These are phyloP conservation scores for Oophaga pumilio DNA, from an alignment of 2,113 vertebrate species.

Conservation along the genomic window DNA sequence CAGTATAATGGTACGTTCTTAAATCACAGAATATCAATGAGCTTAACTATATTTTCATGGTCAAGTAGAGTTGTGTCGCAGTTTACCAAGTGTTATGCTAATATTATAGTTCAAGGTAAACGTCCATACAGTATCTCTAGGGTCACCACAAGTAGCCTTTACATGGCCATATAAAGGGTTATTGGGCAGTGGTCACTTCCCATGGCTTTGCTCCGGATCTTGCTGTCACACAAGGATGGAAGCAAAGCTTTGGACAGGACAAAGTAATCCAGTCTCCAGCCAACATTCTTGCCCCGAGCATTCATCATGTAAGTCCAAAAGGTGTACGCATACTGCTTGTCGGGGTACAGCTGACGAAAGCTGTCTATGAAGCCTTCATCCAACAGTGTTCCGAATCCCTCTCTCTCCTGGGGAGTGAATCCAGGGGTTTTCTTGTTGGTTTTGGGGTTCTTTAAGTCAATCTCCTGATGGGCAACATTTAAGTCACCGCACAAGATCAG, in stretches of 20 bases:
- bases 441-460: slow-evolving; percentile 89
- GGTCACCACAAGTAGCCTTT: neutral
- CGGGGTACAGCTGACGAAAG: slow-evolving; percentile 85
- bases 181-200: slow-evolving; percentile 92
- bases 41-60: neutral
- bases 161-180: slow-evolving; percentile 77
- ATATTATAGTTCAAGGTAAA: neutral
- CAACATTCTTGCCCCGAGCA: slow-evolving; percentile 83
- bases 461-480: slow-evolving; percentile 88
- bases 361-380: slow-evolving; percentile 79
- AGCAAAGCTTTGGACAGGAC: slow-evolving; percentile 79
- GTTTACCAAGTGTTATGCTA: neutral
- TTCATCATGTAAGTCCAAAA: slow-evolving; percentile 98
- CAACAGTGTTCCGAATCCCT: slow-evolving; percentile 81
- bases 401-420: slow-evolving; percentile 84
- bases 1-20: neutral
- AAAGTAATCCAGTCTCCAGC: slow-evolving; percentile 92
- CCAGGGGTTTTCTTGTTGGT: slow-evolving; percentile 88
- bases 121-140: neutral
- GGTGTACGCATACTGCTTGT: slow-evolving; percentile 80
- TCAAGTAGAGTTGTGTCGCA: neutral
- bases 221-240: slow-evolving; percentile 82
- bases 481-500: slow-evolving; percentile 88
- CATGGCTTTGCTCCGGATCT: slow-evolving; percentile 83
- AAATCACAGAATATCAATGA: neutral